phyloP scores from a whole-genome alignment of 2,888 invertebrate genomes.

The Lomographa bimaculata region DNA sequence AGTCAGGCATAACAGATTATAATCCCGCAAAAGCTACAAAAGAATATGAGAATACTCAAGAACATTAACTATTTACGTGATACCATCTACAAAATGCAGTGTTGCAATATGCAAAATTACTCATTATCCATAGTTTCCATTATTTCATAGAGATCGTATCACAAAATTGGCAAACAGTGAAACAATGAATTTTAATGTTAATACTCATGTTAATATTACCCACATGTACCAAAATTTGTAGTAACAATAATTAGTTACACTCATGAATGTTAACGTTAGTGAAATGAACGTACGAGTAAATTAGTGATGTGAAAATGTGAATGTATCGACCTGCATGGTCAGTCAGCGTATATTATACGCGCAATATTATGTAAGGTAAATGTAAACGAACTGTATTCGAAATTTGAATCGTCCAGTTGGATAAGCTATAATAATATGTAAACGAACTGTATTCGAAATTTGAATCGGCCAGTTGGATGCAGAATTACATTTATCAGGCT shows the following conservation, averaged over 20 bases:
- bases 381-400: slow-evolving; percentile 23
- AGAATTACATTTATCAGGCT: slow-evolving; percentile 11
- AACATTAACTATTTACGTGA: slow-evolving; percentile 20
- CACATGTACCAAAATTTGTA: slow-evolving; percentile 5
- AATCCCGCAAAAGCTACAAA: slow-evolving; percentile 11
- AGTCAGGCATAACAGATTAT: slow-evolving; percentile 20
- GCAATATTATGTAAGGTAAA: slow-evolving; percentile 31
- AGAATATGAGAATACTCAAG: slow-evolving; percentile 15
- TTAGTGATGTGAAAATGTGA: slow-evolving; percentile 16
- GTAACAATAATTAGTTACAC: slow-evolving; percentile 2
- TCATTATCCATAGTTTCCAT: slow-evolving; percentile 36
- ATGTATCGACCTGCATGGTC: slow-evolving; percentile 52
- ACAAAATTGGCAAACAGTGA: slow-evolving; percentile 30
- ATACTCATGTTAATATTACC: slow-evolving; percentile 19
- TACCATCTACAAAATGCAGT: slow-evolving; percentile 29
- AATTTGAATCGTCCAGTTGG: too few species aligned
- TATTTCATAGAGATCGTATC: slow-evolving; percentile 33
- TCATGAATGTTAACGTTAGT: slow-evolving; percentile 7
- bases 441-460: slow-evolving; percentile 24
- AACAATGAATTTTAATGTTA: slow-evolving; percentile 34
- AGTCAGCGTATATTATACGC: slow-evolving; percentile 43
- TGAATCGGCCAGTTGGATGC: slow-evolving; percentile 19
- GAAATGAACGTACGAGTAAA: slow-evolving; percentile 12
- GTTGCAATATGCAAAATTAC: slow-evolving; percentile 48
- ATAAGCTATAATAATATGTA: slow-evolving; percentile 12